Conservation (phyloP, 2,888 invertebrate genomes). For the Cosmia pyralina region DNA sequence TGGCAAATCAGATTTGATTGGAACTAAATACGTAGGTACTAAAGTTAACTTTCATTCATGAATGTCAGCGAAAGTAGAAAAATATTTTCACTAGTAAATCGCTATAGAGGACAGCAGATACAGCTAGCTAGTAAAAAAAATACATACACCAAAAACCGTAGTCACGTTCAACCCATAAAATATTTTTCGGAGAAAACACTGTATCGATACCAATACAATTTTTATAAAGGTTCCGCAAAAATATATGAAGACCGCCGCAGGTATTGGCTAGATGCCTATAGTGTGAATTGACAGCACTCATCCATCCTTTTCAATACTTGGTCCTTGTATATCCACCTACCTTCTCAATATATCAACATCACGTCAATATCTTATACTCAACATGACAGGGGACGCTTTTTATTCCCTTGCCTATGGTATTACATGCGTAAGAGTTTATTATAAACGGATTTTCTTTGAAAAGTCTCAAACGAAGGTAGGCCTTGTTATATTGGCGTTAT, state of each 20-base stretch:
- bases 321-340: background rate
- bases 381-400: constrained; percentile 30
- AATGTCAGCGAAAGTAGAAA: background rate
- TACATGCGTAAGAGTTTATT: constrained; percentile 24
- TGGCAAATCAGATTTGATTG: no score
- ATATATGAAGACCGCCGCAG: background rate
- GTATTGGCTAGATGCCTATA: background rate
- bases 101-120: background rate
- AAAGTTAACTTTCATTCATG: background rate
- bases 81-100: background rate
- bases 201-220: background rate
- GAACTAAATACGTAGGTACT: background rate
- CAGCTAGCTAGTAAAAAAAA: no score
- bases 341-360: constrained; percentile 22
- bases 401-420: constrained; percentile 9
- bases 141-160: background rate
- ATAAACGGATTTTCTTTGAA: constrained; percentile 24
- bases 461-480: background rate
- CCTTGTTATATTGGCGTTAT: constrained; percentile 21
- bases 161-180: background rate
- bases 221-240: constrained; percentile 12
- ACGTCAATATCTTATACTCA: constrained; percentile 44
- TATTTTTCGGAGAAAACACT: background rate
- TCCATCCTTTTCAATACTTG: constrained; percentile 25
- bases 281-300: constrained; percentile 31